Conservation (phyloP, 2,113 vertebrate genomes). For the Seriola aureovittata region DNA sequence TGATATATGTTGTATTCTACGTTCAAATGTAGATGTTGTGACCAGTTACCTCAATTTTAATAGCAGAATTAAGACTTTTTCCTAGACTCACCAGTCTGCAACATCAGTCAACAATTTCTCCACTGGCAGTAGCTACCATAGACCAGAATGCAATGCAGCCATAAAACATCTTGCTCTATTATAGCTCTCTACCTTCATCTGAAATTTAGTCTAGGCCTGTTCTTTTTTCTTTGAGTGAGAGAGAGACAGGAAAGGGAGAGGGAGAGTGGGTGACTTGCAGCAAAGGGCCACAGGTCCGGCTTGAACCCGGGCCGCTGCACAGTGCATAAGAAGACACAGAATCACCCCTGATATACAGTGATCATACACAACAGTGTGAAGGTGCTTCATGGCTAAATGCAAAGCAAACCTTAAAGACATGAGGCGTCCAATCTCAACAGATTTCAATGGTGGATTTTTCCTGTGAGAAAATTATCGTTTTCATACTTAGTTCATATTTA, state of each 20-base stretch:
- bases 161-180: background rate
- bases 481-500: background rate
- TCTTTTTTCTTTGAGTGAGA: background rate
- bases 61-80: background rate
- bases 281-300: too few species aligned
- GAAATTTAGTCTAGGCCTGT: background rate
- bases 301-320: too few species aligned
- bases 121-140: background rate
- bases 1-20: background rate
- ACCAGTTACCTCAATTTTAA: background rate
- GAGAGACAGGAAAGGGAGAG: too few species aligned
- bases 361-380: background rate
- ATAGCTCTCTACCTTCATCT: background rate
- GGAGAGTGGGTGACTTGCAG: too few species aligned
- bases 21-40: background rate
- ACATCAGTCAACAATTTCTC: background rate
- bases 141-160: background rate
- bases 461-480: background rate
- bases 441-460: constrained; percentile 44
- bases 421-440: too few species aligned
- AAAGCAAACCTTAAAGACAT: too few species aligned
- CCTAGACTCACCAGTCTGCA: background rate
- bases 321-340: background rate
- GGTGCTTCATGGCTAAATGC: too few species aligned
- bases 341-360: background rate